A percentile compares a stretch with the other conserved stretches of the same genome.
These are phyloP conservation scores for Acipenser transmontanus DNA, from an alignment of 2,797 vertebrate genomes.

Conservation along the genomic window DNA sequence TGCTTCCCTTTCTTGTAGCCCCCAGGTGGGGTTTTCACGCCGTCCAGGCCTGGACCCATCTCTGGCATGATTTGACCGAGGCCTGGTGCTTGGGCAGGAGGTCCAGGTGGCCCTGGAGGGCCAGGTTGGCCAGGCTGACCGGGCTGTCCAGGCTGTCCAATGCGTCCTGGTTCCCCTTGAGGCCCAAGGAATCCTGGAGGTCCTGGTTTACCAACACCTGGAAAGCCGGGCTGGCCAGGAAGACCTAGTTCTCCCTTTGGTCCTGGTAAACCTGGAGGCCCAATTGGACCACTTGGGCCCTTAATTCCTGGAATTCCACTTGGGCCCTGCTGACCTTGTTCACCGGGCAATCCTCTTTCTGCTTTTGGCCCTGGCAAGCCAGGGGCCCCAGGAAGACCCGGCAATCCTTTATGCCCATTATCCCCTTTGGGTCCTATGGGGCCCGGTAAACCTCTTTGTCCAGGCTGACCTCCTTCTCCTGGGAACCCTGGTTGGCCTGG, in stretches of 20 bases:
- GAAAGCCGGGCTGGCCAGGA: conserved; percentile 78
- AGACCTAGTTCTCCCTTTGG: conserved; percentile 77
- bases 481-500: conserved; percentile 78
- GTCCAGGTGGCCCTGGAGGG: conserved; percentile 78
- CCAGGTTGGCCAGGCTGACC: conserved; percentile 83
- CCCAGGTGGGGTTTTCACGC: conserved; percentile 67
- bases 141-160: conserved; percentile 74
- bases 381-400: conserved; percentile 66
- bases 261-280: conserved; percentile 82
- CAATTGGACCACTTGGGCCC: conserved; percentile 84
- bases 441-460: conserved; percentile 78
- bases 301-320: conserved; percentile 84
- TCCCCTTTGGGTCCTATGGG: conserved; percentile 83
- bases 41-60: conserved; percentile 61
- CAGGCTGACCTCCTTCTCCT: conserved; percentile 77
- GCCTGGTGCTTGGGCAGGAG: conserved; percentile 58
- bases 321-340: conserved; percentile 78
- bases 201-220: conserved; percentile 79
- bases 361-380: conserved; percentile 79
- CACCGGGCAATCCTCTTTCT: conserved; percentile 71
- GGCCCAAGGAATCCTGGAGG: conserved; percentile 72
- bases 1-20: conserved; percentile 70
- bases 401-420: conserved; percentile 70
- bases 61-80: conserved; percentile 76
- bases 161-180: conserved; percentile 74